A percentile compares a stretch with the other conserved stretches of the same genome.
Evolutionary conservation across 2,888 invertebrate genomes (phyloP).

Genomic region (Clivina fossor): DNA sequence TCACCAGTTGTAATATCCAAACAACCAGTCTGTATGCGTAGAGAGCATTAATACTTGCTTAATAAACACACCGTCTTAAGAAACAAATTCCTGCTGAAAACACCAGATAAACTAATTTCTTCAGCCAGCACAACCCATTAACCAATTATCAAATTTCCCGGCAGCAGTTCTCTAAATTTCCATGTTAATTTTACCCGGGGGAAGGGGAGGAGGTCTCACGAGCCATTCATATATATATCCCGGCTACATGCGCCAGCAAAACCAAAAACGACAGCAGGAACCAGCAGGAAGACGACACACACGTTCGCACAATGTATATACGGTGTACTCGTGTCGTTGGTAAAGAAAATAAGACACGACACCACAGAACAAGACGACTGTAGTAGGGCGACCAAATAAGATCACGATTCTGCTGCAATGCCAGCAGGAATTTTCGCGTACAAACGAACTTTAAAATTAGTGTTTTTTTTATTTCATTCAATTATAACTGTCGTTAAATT

Average conservation of each 20-base stretch:
- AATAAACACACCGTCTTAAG: too few relatives aligned
- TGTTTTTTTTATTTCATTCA: too few relatives aligned
- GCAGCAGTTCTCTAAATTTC: slow-evolving; percentile 7
- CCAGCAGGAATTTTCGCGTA: too few relatives aligned
- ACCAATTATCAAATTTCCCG: slow-evolving; percentile 7
- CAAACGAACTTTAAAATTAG: too few relatives aligned
- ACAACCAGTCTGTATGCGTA: too few relatives aligned
- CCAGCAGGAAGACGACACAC: slow-evolving; percentile 5
- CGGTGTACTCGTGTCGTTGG: slow-evolving; percentile 9
- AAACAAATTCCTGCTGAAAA: too few relatives aligned
- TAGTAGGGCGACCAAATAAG: background rate
- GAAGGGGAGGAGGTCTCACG: too few relatives aligned
- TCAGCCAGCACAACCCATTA: background rate
- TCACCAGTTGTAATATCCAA: too few relatives aligned
- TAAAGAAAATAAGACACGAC: slow-evolving; percentile 14
- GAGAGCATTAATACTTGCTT: too few relatives aligned
- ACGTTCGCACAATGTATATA: slow-evolving; percentile 12
- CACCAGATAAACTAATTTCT: slow-evolving; percentile 9
- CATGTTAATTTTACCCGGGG: slow-evolving; percentile 9
- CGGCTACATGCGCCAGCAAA: slow-evolving; percentile 7
- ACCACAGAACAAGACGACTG: background rate
- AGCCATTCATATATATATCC: slow-evolving; percentile 22
- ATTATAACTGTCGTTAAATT: too few relatives aligned
- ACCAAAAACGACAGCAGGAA: slow-evolving; percentile 1
- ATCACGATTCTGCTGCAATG: background rate